A percentile compares a stretch with the other conserved stretches of the same genome.
These are phyloP conservation scores for Cladorhizidae sp. DNA, from an alignment of 37 sponge, comb jelly and placozoan genomes.

Conservation along the genomic window DNA sequence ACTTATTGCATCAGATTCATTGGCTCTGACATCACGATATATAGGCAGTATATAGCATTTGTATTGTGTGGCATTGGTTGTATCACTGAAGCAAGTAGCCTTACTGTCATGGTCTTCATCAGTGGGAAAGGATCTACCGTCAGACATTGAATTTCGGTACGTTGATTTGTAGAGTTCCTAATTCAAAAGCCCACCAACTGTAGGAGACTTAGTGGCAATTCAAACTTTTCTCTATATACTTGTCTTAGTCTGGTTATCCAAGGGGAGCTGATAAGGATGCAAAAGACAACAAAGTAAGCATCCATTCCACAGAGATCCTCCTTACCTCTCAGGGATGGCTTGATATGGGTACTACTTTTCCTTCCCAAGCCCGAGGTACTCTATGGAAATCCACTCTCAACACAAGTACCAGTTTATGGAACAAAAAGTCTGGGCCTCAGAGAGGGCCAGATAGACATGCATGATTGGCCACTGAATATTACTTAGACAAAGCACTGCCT, in stretches of 20 bases:
- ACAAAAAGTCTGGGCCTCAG: conserved; percentile 87
- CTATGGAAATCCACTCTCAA: conserved; percentile 65
- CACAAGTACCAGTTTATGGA: conserved; percentile 93
- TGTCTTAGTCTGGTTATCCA: conserved; percentile 83
- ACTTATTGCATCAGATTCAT: background rate
- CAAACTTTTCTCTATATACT: conserved; percentile 83
- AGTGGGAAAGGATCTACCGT: conserved; percentile 51
- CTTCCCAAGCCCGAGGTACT: conserved; percentile 68
- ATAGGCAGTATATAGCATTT: conserved; percentile 60
- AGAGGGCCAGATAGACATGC: conserved; percentile 83
- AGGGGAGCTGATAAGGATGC: conserved; percentile 77
- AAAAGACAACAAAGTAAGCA: conserved; percentile 66
- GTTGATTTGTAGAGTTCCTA: conserved; percentile 83
- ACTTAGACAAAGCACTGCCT: too few species aligned
- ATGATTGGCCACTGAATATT: conserved; percentile 62
- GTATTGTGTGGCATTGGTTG: conserved; percentile 72
- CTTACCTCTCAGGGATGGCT: conserved; percentile 68
- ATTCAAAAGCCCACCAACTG: conserved; percentile 82
- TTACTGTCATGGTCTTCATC: too few species aligned
- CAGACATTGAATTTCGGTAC: conserved; percentile 48
- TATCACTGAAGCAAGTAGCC: conserved; percentile 59
- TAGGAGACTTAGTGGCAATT: conserved; percentile 84
- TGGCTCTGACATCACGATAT: conserved; percentile 20
- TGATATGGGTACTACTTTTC: conserved; percentile 89
- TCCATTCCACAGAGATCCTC: conserved; percentile 76